Percentiles rank a stretch among this genome's conserved stretches.
phyloP scores from a whole-genome alignment of 2,113 vertebrate species.

The Carettochelys insculpta region DNA sequence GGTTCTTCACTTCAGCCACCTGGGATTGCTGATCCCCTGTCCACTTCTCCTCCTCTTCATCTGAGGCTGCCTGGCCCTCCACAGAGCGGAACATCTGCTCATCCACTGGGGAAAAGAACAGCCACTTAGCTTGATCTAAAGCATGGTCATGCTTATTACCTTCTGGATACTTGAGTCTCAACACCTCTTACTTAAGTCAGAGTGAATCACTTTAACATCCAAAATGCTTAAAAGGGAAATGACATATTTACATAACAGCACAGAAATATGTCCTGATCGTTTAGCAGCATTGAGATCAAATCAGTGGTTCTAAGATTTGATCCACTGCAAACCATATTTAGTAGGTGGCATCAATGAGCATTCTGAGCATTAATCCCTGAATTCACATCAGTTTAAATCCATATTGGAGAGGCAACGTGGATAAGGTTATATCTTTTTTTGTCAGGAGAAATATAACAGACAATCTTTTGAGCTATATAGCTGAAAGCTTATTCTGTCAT shows the following conservation, averaged over 20 bases:
- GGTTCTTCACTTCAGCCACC: conserved; percentile 72
- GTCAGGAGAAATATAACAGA: not conserved
- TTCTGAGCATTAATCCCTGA: not conserved
- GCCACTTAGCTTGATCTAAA: not conserved
- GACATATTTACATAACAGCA: fast-evolving
- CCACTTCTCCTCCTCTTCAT: conserved; percentile 89
- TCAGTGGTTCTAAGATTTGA: not conserved
- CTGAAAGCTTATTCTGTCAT: not conserved
- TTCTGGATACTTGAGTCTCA: not conserved
- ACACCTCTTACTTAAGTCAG: not conserved
- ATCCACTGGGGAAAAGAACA: conserved; percentile 71
- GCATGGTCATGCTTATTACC: not conserved
- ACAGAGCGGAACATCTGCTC: conserved; percentile 91
- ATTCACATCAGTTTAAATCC: not conserved
- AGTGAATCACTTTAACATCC: not conserved
- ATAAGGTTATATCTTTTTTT: not conserved
- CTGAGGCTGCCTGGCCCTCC: conserved; percentile 93
- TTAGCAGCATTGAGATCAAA: not conserved
- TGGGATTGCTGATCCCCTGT: conserved; percentile 67
- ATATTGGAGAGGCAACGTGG: not conserved
- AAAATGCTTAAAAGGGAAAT: not conserved
- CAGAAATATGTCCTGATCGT: not conserved
- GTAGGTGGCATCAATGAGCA: not conserved
- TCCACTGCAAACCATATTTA: not conserved
- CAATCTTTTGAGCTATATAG: not conserved